A percentile compares a stretch with the other conserved stretches of the same genome.
Evolutionary conservation across 2,797 vertebrate genomes (phyloP).

Genomic region (Parauchenoglanis ngamensis): DNA sequence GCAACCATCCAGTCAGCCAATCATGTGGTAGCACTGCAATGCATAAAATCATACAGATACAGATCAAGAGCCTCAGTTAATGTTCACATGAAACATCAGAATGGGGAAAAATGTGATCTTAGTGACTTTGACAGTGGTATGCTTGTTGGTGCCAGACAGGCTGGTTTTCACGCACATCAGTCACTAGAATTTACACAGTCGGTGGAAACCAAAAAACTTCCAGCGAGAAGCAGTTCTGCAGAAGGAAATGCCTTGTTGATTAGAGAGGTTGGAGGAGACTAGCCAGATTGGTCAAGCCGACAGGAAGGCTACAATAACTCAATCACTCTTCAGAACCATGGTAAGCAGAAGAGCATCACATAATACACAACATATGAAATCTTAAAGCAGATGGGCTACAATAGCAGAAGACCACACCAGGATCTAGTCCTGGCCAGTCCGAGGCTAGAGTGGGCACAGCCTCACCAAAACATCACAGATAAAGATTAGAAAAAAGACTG

Average conservation of each 20-base stretch:
- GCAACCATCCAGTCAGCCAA: neutral
- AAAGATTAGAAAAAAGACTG: too few relatives aligned
- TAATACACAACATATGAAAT: neutral
- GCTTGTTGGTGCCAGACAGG: constrained; percentile 5
- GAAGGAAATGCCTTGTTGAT: constrained; percentile 12
- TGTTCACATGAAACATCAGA: neutral
- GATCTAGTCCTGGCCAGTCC: neutral
- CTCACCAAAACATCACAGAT: neutral
- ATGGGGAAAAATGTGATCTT: neutral
- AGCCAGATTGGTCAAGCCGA: neutral
- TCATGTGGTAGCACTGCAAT: neutral
- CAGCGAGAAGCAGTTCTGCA: neutral
- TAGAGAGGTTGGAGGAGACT: neutral
- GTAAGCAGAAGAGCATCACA: neutral
- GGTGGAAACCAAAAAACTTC: neutral
- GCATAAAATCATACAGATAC: neutral
- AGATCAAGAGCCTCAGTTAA: neutral
- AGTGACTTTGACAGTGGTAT: neutral
- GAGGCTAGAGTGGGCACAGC: neutral
- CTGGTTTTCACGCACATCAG: neutral
- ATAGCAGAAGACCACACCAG: neutral
- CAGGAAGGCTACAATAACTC: neutral
- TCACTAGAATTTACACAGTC: neutral
- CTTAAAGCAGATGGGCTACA: neutral
- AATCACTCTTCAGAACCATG: neutral